phyloP scores from a whole-genome alignment of 2,797 vertebrate species.

The Phataginus tetradactyla region DNA sequence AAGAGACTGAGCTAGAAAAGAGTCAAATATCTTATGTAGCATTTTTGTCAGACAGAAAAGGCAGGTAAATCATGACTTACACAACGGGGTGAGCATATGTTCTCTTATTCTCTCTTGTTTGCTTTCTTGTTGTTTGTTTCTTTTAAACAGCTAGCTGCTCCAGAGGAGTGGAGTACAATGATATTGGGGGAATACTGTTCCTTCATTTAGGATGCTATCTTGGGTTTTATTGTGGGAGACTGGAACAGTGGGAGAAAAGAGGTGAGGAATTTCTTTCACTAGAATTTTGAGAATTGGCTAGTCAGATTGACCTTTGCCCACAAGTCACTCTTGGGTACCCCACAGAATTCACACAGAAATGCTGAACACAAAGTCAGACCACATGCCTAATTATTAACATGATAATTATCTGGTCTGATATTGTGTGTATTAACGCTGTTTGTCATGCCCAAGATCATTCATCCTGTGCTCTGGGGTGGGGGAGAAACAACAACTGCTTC shows the following conservation, averaged over 20 bases:
- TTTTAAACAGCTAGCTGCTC: neutral
- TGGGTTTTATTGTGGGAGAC: neutral
- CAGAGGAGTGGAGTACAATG: neutral
- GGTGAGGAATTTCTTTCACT: neutral
- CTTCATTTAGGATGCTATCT: neutral
- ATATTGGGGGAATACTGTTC: neutral
- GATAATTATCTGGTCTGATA: slow-evolving; percentile 21
- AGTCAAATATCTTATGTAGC: neutral
- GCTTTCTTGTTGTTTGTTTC: neutral
- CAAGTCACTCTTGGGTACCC: neutral
- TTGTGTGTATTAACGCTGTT: neutral
- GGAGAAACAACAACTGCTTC: neutral
- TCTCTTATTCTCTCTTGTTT: neutral
- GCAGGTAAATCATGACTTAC: neutral
- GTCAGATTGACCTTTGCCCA: slow-evolving; percentile 35
- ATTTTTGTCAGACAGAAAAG: neutral
- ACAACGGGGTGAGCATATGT: neutral
- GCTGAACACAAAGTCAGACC: neutral
- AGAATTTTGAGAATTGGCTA: neutral
- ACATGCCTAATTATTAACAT: slow-evolving; percentile 28
- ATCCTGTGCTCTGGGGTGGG: neutral
- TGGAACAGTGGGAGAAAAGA: neutral
- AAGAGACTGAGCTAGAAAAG: neutral
- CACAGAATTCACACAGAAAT: slow-evolving; percentile 3
- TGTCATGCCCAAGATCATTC: slow-evolving; percentile 53